phyloP scores from a whole-genome alignment of 2,797 vertebrate genomes.

The Hylomyscus alleni region DNA sequence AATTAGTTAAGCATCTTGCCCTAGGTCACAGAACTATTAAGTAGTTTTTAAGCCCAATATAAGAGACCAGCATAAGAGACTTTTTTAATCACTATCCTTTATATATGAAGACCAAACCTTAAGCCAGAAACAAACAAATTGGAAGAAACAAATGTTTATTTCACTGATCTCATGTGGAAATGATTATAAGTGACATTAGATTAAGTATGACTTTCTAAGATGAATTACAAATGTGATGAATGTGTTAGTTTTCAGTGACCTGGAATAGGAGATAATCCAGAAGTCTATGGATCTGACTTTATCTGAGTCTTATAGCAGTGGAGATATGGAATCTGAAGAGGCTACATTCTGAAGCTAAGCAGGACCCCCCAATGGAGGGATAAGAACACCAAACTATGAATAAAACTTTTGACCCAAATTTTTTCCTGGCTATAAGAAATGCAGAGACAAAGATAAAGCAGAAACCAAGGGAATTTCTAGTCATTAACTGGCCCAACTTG shows the following conservation, averaged over 20 bases:
- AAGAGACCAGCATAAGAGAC: neutral
- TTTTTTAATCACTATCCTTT: neutral
- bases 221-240: neutral
- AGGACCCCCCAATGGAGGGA: neutral
- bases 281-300: neutral
- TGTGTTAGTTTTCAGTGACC: neutral
- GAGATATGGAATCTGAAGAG: neutral
- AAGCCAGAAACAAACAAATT: constrained; percentile 7
- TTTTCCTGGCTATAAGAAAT: neutral
- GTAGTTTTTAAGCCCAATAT: neutral
- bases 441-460: neutral
- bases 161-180: neutral
- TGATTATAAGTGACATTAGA: neutral
- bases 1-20: neutral
- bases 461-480: neutral
- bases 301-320: neutral
- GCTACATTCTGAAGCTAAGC: no score
- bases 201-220: constrained; percentile 17
- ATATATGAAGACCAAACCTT: neutral
- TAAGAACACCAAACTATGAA: no score
- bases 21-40: neutral
- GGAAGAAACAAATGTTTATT: neutral
- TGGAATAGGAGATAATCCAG: neutral
- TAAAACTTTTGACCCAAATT: no score
- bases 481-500: neutral